Conservation (phyloP, 2,113 vertebrate species). For the Strix uralensis region DNA sequence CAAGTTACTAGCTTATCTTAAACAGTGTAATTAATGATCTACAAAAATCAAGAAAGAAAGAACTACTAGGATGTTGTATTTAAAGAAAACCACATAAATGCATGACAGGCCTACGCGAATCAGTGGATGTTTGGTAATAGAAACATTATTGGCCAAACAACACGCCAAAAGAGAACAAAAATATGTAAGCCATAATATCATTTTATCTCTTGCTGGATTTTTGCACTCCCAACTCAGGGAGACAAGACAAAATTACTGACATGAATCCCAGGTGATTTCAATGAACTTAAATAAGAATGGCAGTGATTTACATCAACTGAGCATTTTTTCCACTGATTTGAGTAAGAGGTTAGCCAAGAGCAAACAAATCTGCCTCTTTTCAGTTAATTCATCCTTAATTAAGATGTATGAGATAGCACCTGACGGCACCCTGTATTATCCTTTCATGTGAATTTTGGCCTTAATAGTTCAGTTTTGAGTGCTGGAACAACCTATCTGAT, state of each 20-base stretch:
- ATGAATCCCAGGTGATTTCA: neutral
- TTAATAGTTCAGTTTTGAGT: neutral
- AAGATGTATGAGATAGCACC: neutral
- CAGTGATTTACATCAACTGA: neutral
- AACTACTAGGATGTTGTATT: neutral
- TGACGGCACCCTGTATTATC: neutral
- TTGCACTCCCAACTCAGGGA: neutral
- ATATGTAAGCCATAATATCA: neutral
- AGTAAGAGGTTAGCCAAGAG: neutral
- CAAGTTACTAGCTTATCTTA: neutral
- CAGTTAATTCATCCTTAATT: neutral
- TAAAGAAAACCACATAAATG: neutral
- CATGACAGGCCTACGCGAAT: neutral
- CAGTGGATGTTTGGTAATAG: neutral
- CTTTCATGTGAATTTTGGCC: neutral
- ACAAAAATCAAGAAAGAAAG: neutral
- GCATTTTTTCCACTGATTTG: neutral
- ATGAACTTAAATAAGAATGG: neutral
- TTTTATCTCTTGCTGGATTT: neutral
- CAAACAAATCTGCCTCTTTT: neutral
- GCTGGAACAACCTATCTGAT: neutral
- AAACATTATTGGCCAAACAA: neutral
- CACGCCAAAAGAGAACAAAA: neutral
- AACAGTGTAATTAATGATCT: neutral
- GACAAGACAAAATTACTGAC: neutral